phyloP scores from a whole-genome alignment of 2,888 invertebrate species.

The Mythimna pallens region DNA sequence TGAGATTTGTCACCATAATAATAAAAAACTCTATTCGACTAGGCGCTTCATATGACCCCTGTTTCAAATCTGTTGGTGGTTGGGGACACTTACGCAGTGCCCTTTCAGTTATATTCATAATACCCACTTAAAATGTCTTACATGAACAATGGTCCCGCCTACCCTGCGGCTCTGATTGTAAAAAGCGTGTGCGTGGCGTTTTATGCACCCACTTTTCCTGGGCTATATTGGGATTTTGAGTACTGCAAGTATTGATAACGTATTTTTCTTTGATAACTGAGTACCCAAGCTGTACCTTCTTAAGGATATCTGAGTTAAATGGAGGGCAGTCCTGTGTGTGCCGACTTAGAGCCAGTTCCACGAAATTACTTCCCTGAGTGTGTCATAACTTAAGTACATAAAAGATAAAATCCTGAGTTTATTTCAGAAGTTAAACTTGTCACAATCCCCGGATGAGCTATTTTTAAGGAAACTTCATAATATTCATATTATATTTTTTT shows the following conservation, averaged over 20 bases:
- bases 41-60: too few relatives aligned
- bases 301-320: background rate
- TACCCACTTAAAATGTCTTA: background rate
- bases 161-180: too few relatives aligned
- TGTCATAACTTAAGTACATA: conserved; percentile 1
- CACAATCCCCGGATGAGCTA: background rate
- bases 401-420: background rate
- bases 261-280: background rate
- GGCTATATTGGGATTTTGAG: background rate
- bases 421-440: background rate
- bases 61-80: too few relatives aligned
- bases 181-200: too few relatives aligned
- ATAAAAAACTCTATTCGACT: too few relatives aligned
- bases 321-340: background rate
- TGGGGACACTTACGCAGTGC: too few relatives aligned
- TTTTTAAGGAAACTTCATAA: background rate
- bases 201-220: background rate
- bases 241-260: background rate
- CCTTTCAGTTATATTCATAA: background rate
- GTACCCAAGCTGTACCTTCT: background rate
- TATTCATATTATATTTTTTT: background rate
- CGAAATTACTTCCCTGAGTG: background rate
- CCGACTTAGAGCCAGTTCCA: background rate
- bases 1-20: too few relatives aligned
- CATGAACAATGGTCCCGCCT: too few relatives aligned